These are phyloP conservation scores for honey bee (Apis mellifera) DNA, from an alignment of 1,140 invertebrate species.

Conservation along the genomic window Amel_HAv3.1 CM009942.2:8020001-8020500, in stretches of 20 bases:
- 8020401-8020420: conserved; percentile 73
- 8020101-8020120: too few relatives aligned
- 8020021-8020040: neutral
- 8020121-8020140: too few relatives aligned
- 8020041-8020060: too few relatives aligned
- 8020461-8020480: conserved; percentile 48
- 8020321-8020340: conserved; percentile 79
- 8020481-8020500: too few relatives aligned
- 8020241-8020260: conserved; percentile 80
- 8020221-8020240: conserved; percentile 79
- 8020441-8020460: conserved; percentile 63
- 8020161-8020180: neutral
- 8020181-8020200: neutral
- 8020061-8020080: too few relatives aligned
- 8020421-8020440: conserved; percentile 70
- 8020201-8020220: conserved; percentile 72
- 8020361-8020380: conserved; percentile 73
- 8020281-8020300: conserved; percentile 77
- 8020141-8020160: neutral
- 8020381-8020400: conserved; percentile 79
- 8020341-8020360: conserved; percentile 71
- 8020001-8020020: neutral
- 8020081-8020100: too few relatives aligned
- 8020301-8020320: conserved; percentile 76
- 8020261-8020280: conserved; percentile 80